Evolutionary conservation across 2,113 vertebrate species (phyloP), one percentile per base, ranked within the genome.

Genomic region (Ondatra zibethicus): DNA sequence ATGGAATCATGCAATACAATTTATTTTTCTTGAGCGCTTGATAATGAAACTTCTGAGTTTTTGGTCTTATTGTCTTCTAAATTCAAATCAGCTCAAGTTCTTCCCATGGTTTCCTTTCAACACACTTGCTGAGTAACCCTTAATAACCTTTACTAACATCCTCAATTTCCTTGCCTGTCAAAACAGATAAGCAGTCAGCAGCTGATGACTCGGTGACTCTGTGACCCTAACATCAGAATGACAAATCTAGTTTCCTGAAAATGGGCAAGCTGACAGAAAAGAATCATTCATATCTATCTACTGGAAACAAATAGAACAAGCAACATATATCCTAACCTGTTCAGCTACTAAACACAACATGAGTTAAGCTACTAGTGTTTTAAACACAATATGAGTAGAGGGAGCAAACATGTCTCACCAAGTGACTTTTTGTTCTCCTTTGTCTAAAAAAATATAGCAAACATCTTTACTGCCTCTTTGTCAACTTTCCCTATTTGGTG

Each of bases 81-180:
- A 96, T 96, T 94, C 72, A 96, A 89, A 96, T 95, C 45, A 80
- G 29, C 29, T 42, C 80, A 89, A 89, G 21, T n/a, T 95, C 61
- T 96, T 97, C 55, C 91, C 89, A 5, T 95, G 36, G 23, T 82
- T 95, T 97, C 25, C 88, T 96, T 95, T 96, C 52, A 90, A 91
- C 86, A 93, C 33, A 76, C 25, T 92, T 61, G 80, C 93, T 82
- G 47, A 94, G 25, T 93, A 50, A 89, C 50, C 86, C 36, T 63
- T 94, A 98, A 92, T 95, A 92, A 96, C 86, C 72, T 97, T 66
- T 73, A 63, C 91, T 96, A 95, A 96, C 76, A 96, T 47, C 77
- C 66, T 95, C 81, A 96, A 89, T 94, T 96, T 97, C 77, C 77
- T 94, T 94, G 70, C 81, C 39, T 96, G 91, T 95, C 93, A 97